A percentile compares a stretch with the other conserved stretches of the same genome.
These are phyloP conservation scores for Odocoileus hemionus DNA, from an alignment of 2,113 vertebrate species.

Conservation along the genomic window DNA sequence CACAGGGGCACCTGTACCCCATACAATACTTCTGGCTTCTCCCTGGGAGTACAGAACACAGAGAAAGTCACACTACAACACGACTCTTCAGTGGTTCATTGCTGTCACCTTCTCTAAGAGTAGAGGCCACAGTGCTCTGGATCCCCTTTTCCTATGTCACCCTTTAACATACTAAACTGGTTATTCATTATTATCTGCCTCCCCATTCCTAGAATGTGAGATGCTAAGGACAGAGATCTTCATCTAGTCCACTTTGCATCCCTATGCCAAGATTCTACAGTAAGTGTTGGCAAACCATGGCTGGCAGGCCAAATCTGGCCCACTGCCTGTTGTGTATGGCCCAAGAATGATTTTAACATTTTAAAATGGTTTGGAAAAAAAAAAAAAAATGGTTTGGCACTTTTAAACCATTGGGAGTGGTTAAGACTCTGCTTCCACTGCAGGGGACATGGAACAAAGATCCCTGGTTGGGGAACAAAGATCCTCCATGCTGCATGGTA, in stretches of 20 bases:
- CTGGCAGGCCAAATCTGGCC: neutral
- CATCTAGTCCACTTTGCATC: neutral
- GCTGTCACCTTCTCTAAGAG: neutral
- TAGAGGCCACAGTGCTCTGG: neutral
- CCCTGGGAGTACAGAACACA: neutral
- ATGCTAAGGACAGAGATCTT: neutral
- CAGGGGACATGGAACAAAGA: neutral
- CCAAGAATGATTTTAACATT: neutral
- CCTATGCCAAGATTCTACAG: neutral
- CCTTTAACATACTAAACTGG: neutral
- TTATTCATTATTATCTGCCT: neutral
- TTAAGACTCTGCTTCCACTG: neutral
- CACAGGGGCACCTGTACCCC: neutral
- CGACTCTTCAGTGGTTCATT: neutral
- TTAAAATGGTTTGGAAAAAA: neutral
- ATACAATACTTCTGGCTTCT: neutral
- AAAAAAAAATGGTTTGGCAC: neutral
- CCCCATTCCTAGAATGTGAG: neutral
- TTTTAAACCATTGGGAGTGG: neutral
- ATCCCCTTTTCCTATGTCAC: neutral
- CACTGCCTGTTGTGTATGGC: neutral
- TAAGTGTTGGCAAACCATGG: neutral
- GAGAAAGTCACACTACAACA: neutral
- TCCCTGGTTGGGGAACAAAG: neutral
- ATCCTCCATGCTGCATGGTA: neutral